Evolutionary conservation across 2,888 invertebrate species (phyloP).

Genomic region (Dermolepida albohirtum): DNA sequence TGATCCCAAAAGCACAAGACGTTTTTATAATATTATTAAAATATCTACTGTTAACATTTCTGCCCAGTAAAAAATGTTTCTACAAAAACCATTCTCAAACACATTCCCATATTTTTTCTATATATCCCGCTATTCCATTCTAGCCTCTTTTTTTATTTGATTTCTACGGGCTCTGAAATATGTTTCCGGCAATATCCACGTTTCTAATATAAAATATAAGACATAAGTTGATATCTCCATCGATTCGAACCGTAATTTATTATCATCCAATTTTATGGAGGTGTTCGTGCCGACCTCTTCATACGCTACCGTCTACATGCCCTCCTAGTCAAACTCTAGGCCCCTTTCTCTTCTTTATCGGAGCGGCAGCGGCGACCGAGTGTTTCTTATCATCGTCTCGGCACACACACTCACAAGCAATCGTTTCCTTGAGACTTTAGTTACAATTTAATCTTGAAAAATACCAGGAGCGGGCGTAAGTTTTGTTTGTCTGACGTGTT

Average conservation of each 20-base stretch:
- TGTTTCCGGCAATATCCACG: constrained; percentile 46
- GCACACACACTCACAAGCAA: constrained; percentile 44
- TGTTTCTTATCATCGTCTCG: constrained; percentile 47
- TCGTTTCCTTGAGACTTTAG: constrained; percentile 47
- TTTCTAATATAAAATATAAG: constrained; percentile 49
- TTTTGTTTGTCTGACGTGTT: constrained; percentile 38
- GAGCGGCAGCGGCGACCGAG: constrained; percentile 37
- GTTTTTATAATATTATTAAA: no score
- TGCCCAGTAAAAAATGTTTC: background rate
- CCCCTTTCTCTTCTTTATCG: constrained; percentile 29
- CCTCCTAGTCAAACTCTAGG: background rate
- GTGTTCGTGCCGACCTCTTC: constrained; percentile 29
- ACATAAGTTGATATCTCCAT: constrained; percentile 51
- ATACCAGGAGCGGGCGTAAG: constrained; percentile 28
- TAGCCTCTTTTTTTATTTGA: constrained; percentile 25
- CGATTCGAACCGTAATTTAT: constrained; percentile 50
- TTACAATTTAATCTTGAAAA: constrained; percentile 50
- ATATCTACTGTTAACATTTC: no score
- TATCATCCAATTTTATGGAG: constrained; percentile 51
- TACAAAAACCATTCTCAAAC: background rate
- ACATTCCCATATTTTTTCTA: background rate
- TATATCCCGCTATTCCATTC: constrained; percentile 15
- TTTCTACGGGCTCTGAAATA: constrained; percentile 36
- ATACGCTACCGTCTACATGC: constrained; percentile 4
- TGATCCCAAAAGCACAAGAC: no score